Base-by-base conservation (phyloP, 2,113 vertebrate species). In the Pedionomus torquatus region DNA sequence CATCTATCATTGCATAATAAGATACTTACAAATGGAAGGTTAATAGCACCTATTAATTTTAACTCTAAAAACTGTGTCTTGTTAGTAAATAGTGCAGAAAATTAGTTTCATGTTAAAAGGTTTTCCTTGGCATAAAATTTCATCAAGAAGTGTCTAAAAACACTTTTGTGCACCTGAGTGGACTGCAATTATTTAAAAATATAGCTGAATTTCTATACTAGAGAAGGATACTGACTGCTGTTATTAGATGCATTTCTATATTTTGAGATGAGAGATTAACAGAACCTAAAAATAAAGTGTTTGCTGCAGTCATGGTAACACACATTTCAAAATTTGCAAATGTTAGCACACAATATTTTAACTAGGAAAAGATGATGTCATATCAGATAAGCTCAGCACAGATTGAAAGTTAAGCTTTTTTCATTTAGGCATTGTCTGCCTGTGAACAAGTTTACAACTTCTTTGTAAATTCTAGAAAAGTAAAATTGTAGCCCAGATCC, bases 251-350 rank as follows among this genome's bases (percentile, higher is more conserved):
- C 44, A 3, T 2, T 61, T 91, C 87, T 88, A 8, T 93, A 88
- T 97, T 97, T 96, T 96, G 87, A 93, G 49, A 97, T 21, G 66
- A 92, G 52, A 75, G 39, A 95, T 97, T 93, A 97, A 69, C 44
- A 84, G 65, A 95, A 89, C 90, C 87, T 97, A 94, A 97, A 97
- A 95, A 90, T 96, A 97, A 71, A 75, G 86, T 65, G 7, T 88
- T 84, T 70, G 74, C 83, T 82, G 91, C 94, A 95, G 96, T 89
- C 85, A 95, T 89, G 77, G 83, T 78, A 96, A 94, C 91, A 63
- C 51, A 86, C 10, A 64, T 84, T 92, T 91, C 52, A 81, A 92
- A 90, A 93, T 82, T 35, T 86, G 72, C 71, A 90, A 92, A 91
- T 83, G 74, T 88, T 95, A 78, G 28, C 84, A 78, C 48, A 82